Evolutionary conservation across 2,888 invertebrate species (phyloP).

Genomic region (Oegoconia quadripuncta): DNA sequence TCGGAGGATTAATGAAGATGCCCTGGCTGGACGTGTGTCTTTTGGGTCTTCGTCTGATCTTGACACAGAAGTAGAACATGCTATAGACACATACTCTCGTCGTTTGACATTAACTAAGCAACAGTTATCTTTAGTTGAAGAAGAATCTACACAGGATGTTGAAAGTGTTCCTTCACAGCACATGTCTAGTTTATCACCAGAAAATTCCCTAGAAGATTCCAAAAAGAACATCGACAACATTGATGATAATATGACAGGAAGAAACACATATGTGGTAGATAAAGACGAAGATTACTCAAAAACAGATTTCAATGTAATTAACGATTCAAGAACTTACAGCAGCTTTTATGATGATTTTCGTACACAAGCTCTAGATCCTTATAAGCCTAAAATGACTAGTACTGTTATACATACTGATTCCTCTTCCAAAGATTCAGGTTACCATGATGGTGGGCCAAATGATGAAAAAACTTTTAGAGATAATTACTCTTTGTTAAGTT

Average conservation of each 20-base stretch:
- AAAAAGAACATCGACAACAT: conserved; percentile 27
- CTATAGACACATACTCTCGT: conserved; percentile 52
- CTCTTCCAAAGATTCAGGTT: conserved; percentile 71
- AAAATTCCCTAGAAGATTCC: conserved; percentile 41
- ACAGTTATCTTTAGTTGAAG: conserved; percentile 72
- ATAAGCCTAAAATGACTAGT: conserved; percentile 50
- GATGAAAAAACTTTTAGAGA: conserved; percentile 51
- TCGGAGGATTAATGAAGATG: conserved; percentile 31
- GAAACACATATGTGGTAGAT: conserved; percentile 29
- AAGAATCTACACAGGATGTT: conserved; percentile 70
- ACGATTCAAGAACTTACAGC: conserved; percentile 52
- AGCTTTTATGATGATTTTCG: conserved; percentile 64
- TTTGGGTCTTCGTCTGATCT: conserved; percentile 35
- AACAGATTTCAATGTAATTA: conserved; percentile 33
- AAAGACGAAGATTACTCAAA: conserved; percentile 35
- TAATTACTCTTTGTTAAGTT: conserved; percentile 54
- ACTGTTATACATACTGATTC: conserved; percentile 55
- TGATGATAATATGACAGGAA: conserved; percentile 26
- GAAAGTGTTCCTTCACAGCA: conserved; percentile 65
- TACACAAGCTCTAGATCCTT: conserved; percentile 34
- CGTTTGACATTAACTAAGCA: conserved; percentile 55
- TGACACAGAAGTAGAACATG: conserved; percentile 48
- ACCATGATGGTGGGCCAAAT: conserved; percentile 56
- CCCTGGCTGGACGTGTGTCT: conserved; percentile 42
- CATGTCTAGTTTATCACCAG: conserved; percentile 50